Conservation (phyloP, 2,113 vertebrate genomes). For the Lucifuga dentata region DNA sequence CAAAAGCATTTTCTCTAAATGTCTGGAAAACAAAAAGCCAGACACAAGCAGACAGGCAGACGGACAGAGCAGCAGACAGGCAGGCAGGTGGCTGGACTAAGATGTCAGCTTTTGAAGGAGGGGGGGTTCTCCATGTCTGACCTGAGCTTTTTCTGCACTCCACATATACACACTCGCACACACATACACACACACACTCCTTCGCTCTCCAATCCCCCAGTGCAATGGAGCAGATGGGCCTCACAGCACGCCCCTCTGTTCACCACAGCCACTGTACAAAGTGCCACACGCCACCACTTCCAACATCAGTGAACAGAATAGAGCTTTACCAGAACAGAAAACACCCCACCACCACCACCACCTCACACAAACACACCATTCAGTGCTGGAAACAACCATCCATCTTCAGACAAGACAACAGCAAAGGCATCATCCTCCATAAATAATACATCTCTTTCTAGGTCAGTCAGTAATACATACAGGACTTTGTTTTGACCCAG, state of each 20-base stretch:
- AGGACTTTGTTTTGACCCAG: neutral
- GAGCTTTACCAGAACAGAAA: slow-evolving; percentile 11
- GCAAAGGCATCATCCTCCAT: too few relatives aligned
- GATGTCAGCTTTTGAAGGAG: slow-evolving; percentile 24
- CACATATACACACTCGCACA: neutral
- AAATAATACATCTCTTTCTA: neutral
- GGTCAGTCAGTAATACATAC: neutral
- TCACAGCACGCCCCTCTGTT: slow-evolving; percentile 70
- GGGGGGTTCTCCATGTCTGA: slow-evolving; percentile 19
- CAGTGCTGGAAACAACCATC: neutral
- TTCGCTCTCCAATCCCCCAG: slow-evolving; percentile 24
- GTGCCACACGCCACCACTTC: slow-evolving; percentile 37
- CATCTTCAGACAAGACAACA: too few relatives aligned
- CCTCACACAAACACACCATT: slow-evolving; percentile 20
- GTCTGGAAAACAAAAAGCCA: slow-evolving; percentile 1
- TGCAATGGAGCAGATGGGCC: slow-evolving; percentile 77
- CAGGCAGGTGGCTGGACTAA: slow-evolving; percentile 47
- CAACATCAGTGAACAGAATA: slow-evolving; percentile 47
- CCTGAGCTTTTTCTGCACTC: slow-evolving; percentile 33
- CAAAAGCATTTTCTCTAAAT: neutral
- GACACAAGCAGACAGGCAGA: slow-evolving; percentile 19
- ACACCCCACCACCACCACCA: neutral
- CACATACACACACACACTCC: neutral
- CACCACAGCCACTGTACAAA: slow-evolving; percentile 50
- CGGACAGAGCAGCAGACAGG: slow-evolving; percentile 50